These are phyloP conservation scores for Enteromius fasciolatus DNA, from an alignment of 2,797 vertebrate genomes.

Conservation along the genomic window DNA sequence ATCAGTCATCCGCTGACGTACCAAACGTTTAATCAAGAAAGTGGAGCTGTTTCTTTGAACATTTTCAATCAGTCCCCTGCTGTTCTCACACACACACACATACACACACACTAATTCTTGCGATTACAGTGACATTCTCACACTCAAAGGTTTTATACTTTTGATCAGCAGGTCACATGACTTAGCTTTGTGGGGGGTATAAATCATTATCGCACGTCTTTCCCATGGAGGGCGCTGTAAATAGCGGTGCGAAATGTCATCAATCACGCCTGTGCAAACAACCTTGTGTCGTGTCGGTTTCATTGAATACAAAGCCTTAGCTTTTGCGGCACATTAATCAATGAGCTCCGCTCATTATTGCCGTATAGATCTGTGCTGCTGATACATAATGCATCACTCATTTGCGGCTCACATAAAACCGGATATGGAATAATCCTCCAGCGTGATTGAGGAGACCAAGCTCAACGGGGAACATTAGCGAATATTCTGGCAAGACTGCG, in stretches of 20 bases:
- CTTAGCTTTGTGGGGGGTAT: slow-evolving; percentile 30
- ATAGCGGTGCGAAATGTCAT: slow-evolving; percentile 72
- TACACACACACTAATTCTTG: slow-evolving; percentile 7
- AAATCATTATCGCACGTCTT: slow-evolving; percentile 40
- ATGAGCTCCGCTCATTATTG: slow-evolving; percentile 73
- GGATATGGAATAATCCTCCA: slow-evolving; percentile 31
- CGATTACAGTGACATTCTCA: slow-evolving; percentile 20
- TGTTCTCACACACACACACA: slow-evolving; percentile 3
- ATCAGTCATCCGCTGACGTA: slow-evolving; percentile 25
- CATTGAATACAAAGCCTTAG: slow-evolving; percentile 62
- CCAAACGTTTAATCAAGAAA: slow-evolving; percentile 24
- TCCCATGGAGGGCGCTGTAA: slow-evolving; percentile 57
- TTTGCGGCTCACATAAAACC: slow-evolving; percentile 28
- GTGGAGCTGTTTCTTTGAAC: slow-evolving; percentile 18
- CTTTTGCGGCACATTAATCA: slow-evolving; percentile 75
- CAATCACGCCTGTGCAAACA: slow-evolving; percentile 72
- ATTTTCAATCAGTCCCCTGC: slow-evolving; percentile 38
- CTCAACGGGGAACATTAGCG: neutral
- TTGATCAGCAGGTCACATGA: slow-evolving; percentile 13
- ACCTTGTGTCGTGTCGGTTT: slow-evolving; percentile 69
- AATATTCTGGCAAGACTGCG: neutral
- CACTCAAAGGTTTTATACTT: slow-evolving; percentile 7
- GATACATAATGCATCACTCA: slow-evolving; percentile 60
- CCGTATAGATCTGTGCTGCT: slow-evolving; percentile 66
- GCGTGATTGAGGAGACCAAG: neutral